Percentiles rank a stretch among this genome's conserved stretches.
Evolutionary conservation across 1,140 invertebrate species (phyloP).

Genomic region (Paracyclopina nana): DNA sequence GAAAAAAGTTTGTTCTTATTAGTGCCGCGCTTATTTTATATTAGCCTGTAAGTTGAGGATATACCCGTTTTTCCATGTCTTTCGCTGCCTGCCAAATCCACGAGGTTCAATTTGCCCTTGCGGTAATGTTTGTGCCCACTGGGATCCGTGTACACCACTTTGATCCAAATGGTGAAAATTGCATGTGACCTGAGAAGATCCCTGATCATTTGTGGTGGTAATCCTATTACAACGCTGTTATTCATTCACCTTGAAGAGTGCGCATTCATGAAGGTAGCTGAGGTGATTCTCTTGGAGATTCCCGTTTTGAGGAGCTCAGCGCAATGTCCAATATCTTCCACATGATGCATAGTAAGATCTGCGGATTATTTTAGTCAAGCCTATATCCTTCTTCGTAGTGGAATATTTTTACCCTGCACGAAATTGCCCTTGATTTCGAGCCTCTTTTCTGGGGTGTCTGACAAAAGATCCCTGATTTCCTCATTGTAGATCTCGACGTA

Average conservation of each 20-base stretch:
- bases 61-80: constrained; percentile 9
- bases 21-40: no score
- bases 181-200: no score
- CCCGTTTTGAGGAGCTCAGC: background rate
- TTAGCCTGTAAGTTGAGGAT: no score
- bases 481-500: constrained; percentile 14
- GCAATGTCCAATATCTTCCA: background rate
- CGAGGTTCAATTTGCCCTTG: constrained; percentile 12
- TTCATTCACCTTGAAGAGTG: constrained; percentile 14
- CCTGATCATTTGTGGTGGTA: no score
- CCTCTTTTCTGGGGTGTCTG: constrained; percentile 1
- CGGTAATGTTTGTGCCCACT: background rate
- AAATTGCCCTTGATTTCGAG: constrained; percentile 6
- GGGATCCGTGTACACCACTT: background rate
- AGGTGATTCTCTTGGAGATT: constrained; percentile 6
- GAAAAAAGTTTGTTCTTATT: no score
- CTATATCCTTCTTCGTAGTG: background rate
- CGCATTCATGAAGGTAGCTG: constrained; percentile 8
- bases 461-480: constrained; percentile 10
- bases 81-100: constrained; percentile 12
- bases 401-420: no score
- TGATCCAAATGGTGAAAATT: constrained; percentile 7
- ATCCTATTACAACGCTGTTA: no score
- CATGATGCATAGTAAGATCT: constrained; percentile 12
- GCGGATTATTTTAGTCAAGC: background rate